phyloP scores from a whole-genome alignment of 2,797 vertebrate species.

The Diplodus puntazzo region DNA sequence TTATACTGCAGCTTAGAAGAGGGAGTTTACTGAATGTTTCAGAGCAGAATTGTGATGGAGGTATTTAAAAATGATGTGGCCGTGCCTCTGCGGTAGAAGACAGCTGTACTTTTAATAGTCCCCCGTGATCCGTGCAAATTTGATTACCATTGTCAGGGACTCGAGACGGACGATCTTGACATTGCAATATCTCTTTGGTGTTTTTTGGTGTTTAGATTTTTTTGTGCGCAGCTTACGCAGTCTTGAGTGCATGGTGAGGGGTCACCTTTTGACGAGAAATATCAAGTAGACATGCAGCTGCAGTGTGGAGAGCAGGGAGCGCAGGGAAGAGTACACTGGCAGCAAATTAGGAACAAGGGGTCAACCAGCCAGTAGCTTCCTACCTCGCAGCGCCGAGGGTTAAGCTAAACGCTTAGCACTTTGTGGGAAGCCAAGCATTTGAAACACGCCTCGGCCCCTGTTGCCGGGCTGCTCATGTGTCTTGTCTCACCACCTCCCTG shows the following conservation, averaged over 20 bases:
- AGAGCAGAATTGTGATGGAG: conserved; percentile 58
- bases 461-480: conserved; percentile 92
- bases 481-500: conserved; percentile 94
- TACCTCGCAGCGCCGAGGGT: conserved; percentile 39
- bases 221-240: conserved; percentile 12
- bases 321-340: conserved; percentile 48
- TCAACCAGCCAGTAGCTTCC: conserved; percentile 48
- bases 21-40: conserved; percentile 72
- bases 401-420: conserved; percentile 71
- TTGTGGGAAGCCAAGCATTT: conserved; percentile 90
- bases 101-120: conserved; percentile 73
- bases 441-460: conserved; percentile 91
- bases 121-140: conserved; percentile 54
- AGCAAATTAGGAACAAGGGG: conserved; percentile 65
- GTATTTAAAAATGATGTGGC: conserved; percentile 50
- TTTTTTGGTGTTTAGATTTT: conserved; percentile 18
- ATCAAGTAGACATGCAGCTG: conserved; percentile 82
- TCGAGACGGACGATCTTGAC: conserved; percentile 21
- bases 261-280: conserved; percentile 82
- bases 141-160: conserved; percentile 47
- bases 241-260: conserved; percentile 70
- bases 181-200: conserved; percentile 20
- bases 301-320: conserved; percentile 64
- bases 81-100: conserved; percentile 63
- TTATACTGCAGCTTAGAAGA: conserved; percentile 66